Evolutionary conservation across 2,888 invertebrate species (phyloP), one percentile per base, ranked within the genome.

Genomic region (Punctoribates punctum): DNA sequence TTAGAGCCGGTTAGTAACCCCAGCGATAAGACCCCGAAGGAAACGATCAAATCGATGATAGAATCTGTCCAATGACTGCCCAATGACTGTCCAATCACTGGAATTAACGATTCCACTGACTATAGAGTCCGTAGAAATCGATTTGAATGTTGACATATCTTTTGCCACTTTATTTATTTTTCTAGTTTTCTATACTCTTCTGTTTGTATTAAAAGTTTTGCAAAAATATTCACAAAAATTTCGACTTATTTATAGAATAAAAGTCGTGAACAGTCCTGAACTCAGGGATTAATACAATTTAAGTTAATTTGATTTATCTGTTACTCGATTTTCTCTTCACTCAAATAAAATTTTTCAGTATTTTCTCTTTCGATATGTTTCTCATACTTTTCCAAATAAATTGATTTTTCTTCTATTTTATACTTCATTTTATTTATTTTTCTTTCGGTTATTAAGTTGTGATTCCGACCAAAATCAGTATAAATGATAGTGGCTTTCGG

Each of bases 21-120:
- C 23, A 67, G 67, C 38, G 67, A 67, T 67, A 67, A 67, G 42
- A 20, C 67, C 65, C 67, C 42, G 67, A 67, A 67, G 67, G 67
- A 67, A 67, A 67, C 34, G 67, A 67, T 42, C 29, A 34, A 67
- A 67, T 67, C 67, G 67, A 67, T 67, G 67, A 67, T 67, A 42
- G 67, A 67, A 67, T 67, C 67, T 38, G 67, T 65, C 42, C 42
- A 42, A 42, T 42, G 42, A 42, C 42, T 57, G 57, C 15, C 67
- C 67, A 67, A 67, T 67, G 42, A 42, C 42, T 57, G 57, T 29
- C 67, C 67, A 67, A 67, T 67, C 67, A 67, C 42, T 67, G 23
- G 67, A 42, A 42, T 67, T 60, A 60, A 60, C 27, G 27, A 60
- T 29, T 60, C 27, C 27, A 57, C 20, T 8, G 20, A 51, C 20